Base-by-base conservation (phyloP, 2,888 invertebrate genomes). In the Nymphalis c-album region DNA sequence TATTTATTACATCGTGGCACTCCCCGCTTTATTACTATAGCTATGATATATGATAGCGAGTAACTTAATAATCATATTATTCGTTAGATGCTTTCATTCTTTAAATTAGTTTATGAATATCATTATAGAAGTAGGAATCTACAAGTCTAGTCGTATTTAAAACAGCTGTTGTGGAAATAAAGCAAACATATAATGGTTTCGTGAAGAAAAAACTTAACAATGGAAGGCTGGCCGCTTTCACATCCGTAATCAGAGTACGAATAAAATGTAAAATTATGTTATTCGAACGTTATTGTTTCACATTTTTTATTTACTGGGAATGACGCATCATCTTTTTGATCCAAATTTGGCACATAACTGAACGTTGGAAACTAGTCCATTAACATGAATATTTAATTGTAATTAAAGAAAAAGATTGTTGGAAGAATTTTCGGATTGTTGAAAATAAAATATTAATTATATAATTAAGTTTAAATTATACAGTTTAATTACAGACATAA, bases 161-260 rank as follows among this genome's bases (percentile, higher is more conserved):
- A 50, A 20, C 6, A 17, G 3, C 16, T 40, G 20, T 46, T 35
- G 18, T 47, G 46, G 16, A n/a, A 62, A n/a, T 13, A 59, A 63
- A 35, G 50, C 22, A 63, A 58, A 31, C 10, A 18, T 22, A 10
- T 17, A 6, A 35, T 10, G 16, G 20, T 63, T 67, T 63, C 16
- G 45, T 50, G 17, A 59, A 22, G 47, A 61, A 50, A 63, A 58
- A 58, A 45, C 26, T 63, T 53, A 51, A 67, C 59, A 63, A 67
- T 20, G 67, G 63, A 67, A 67, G 40, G 31, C 47, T 53, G 26
- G 18, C 57, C n/a, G 45, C 68, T 68, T 64, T 68, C 68, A 60
- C 68, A 50, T 64, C 55, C 48, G 63, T n/a, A 63, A 68, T 60
- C 35, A 68, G 68, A 64, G 60, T 55, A 60, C 46, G 46, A 68